These are phyloP conservation scores for Nematostella vectensis DNA, from an alignment of 92 coral and sea anemone genomes.

Conservation along the genomic window DNA sequence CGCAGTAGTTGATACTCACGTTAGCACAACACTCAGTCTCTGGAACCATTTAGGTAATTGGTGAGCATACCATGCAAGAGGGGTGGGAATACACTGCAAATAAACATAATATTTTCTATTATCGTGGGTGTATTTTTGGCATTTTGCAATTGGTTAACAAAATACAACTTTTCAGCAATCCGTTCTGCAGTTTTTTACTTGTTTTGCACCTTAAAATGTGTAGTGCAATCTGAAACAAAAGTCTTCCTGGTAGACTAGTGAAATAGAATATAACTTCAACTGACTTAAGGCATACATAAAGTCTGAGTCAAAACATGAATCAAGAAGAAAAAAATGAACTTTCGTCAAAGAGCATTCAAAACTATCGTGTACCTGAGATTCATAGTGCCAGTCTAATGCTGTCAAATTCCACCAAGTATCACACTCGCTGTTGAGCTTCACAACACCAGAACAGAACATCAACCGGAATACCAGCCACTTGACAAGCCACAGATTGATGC, in stretches of 20 bases:
- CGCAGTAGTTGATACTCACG: conserved; percentile 49
- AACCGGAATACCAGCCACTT: conserved; percentile 73
- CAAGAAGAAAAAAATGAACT: too few species aligned
- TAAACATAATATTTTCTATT: too few species aligned
- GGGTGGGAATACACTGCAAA: conserved; percentile 87
- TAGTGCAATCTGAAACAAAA: too few species aligned
- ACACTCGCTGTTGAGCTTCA: conserved; percentile 64
- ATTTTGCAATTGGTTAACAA: neutral
- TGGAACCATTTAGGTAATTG: conserved; percentile 96
- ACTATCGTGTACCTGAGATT: conserved; percentile 84
- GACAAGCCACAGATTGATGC: conserved; percentile 62
- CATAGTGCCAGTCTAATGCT: conserved; percentile 75
- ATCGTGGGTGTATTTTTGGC: too few species aligned
- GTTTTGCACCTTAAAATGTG: too few species aligned
- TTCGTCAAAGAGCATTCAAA: too few species aligned
- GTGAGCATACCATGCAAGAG: conserved; percentile 91
- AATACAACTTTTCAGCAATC: too few species aligned
- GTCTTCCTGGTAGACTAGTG: too few species aligned
- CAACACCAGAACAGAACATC: conserved; percentile 76
- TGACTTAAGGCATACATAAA: too few species aligned
- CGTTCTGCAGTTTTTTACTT: too few species aligned
- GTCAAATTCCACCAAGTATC: conserved; percentile 87
- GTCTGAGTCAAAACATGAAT: too few species aligned
- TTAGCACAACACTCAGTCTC: conserved; percentile 70
- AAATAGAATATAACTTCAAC: too few species aligned